These are phyloP conservation scores for Proisotoma minuta DNA, from an alignment of 2,888 invertebrate species.

Conservation along the genomic window DNA sequence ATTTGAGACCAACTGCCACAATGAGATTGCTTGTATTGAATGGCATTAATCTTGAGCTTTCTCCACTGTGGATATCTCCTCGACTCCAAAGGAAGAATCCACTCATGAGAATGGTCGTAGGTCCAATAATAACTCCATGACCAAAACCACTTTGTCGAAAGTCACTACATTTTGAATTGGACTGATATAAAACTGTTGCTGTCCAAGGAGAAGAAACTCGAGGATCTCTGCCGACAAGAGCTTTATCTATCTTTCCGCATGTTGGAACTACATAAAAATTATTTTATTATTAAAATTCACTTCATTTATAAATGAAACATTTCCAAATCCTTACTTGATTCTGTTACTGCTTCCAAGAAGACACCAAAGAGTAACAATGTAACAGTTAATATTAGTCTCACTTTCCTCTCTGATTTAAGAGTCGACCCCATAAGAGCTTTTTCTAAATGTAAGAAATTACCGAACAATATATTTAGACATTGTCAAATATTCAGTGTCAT, in stretches of 20 bases:
- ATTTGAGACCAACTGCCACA: conserved; percentile 28
- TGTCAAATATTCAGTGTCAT: no score
- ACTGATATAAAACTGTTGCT: conserved; percentile 32
- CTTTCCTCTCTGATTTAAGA: no score
- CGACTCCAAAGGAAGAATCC: conserved; percentile 17
- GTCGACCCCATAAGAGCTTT: no score
- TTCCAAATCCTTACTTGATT: conserved; percentile 9
- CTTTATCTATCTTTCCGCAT: conserved; percentile 32
- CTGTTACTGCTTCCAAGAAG: neutral
- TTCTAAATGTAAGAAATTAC: no score
- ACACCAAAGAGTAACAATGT: neutral
- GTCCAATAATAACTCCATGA: conserved; percentile 37
- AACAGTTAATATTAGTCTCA: no score
- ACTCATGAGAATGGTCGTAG: conserved; percentile 31
- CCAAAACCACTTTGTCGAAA: conserved; percentile 33
- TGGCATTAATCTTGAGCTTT: conserved; percentile 3
- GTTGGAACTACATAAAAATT: conserved; percentile 9
- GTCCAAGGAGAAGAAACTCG: conserved; percentile 32
- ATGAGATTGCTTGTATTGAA: conserved; percentile 27
- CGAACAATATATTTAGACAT: no score
- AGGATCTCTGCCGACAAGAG: conserved; percentile 16
- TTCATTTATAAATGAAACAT: neutral
- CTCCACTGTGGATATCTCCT: neutral
- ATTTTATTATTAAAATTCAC: neutral
- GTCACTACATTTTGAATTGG: conserved; percentile 26